Evolutionary conservation across 2,797 vertebrate species (phyloP), one percentile per base, ranked within the genome.

Genomic region (Premnoplex brunnescens): DNA sequence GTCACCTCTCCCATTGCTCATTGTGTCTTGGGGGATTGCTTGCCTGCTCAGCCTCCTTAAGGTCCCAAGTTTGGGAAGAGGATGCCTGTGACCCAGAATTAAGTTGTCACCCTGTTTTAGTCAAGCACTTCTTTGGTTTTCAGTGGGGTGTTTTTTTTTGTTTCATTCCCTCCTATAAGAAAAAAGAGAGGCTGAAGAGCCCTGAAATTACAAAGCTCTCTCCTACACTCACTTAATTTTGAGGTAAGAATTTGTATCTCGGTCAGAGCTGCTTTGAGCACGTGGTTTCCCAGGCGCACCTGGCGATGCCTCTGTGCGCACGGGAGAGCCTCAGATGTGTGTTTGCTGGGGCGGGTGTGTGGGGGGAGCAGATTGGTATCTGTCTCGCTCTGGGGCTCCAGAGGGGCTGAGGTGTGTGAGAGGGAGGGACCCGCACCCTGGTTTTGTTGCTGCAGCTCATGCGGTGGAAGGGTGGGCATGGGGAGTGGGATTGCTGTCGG

Each of bases 331-430:
- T 96, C 88, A 95, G 94, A 95, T 96, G 92, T 90, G 93, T 85
- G 94, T 96, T 90, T 96, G 93, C 87, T 73, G 91, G 95, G 96
- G 92, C 92, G 94, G 93, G 73, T 82, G 96, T 97, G 96, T 94
- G 87, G 96, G 94, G 95, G 96, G 84, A 62, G 49, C 77, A 98
- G 98, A 98, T 98, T 92, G 15, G 5, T 96, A 98, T 98, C 98
- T 97, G 84, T 76, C 58, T 94, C 6, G 21, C 76, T 93, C 59
- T 91, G 91, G 91, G 94, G 71, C 66, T 93, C 82, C 24, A 30
- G 71, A 88, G 79, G 79, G 80, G 55, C 68, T 28, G 30, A 59
- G 54, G 12, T 28, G 24, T 48, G 72, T 2, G 1, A 28, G 92
- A 75, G 71, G 51, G 85, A 78, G 92, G 74, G 85, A 80, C 79